Evolutionary conservation across 2,113 vertebrate genomes (phyloP).

Genomic region (Tichodroma muraria): DNA sequence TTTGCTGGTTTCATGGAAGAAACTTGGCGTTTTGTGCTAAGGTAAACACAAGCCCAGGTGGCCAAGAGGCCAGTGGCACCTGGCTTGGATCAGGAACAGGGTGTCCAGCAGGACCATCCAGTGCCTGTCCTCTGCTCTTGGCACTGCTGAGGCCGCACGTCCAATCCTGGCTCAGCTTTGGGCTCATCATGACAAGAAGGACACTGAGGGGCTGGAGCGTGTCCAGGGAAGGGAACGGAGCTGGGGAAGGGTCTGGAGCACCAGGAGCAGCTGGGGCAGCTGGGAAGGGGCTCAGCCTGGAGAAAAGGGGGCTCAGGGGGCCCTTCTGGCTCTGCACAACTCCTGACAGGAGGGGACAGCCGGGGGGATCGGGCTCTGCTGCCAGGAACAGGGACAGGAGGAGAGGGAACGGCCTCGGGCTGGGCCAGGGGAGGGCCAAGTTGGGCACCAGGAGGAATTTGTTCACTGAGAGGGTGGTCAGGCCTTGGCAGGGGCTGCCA

Average conservation of each 20-base stretch:
- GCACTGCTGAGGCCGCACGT: neutral
- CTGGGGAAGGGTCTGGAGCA: neutral
- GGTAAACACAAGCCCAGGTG: neutral
- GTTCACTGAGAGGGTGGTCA: rapidly evolving
- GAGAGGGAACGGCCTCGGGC: rapidly evolving
- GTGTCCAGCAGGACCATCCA: neutral
- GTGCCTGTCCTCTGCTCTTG: rapidly evolving
- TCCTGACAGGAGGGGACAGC: neutral
- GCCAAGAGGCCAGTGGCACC: neutral
- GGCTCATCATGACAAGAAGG: neutral
- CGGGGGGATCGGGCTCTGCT: rapidly evolving
- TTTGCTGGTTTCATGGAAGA: neutral
- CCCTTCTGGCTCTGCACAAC: neutral
- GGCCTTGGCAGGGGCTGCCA: neutral
- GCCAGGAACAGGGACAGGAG: neutral
- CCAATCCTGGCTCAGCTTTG: neutral
- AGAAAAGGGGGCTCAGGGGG: neutral
- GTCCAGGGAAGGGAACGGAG: neutral
- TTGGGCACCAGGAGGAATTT: neutral
- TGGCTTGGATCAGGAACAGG: neutral
- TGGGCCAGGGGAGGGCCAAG: neutral
- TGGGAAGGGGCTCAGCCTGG: neutral
- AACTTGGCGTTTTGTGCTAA: neutral
- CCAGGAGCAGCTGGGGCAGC: neutral
- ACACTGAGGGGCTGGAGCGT: rapidly evolving